phyloP scores from a whole-genome alignment of 2,113 vertebrate species.

The Perca schrenkii region DNA sequence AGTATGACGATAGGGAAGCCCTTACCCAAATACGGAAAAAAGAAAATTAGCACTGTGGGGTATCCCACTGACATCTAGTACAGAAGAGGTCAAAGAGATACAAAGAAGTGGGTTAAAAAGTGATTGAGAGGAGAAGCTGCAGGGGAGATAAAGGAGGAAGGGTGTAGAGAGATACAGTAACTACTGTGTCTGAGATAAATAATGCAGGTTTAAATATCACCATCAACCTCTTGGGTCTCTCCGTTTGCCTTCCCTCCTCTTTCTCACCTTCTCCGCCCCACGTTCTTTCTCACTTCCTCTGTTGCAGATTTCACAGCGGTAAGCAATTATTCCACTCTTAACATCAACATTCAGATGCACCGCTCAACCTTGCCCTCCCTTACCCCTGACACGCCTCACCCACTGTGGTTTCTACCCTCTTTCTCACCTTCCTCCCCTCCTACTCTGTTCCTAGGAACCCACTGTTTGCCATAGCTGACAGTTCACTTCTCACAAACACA shows the following conservation, averaged over 20 bases:
- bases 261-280: conserved; percentile 53
- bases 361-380: conserved; percentile 45
- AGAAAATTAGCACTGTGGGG: neutral
- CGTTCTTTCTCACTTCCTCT: conserved; percentile 25
- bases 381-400: conserved; percentile 41
- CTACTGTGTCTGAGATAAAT: conserved; percentile 33
- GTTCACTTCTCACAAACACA: neutral
- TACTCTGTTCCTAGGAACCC: conserved; percentile 15
- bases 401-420: conserved; percentile 26
- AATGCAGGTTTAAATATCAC: conserved; percentile 69
- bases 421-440: conserved; percentile 25
- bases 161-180: conserved; percentile 20
- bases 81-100: conserved; percentile 38
- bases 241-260: conserved; percentile 34
- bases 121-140: conserved; percentile 33
- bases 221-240: conserved; percentile 53
- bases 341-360: conserved; percentile 52
- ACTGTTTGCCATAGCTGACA: conserved; percentile 47
- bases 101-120: conserved; percentile 39
- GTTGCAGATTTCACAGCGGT: conserved; percentile 56
- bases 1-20: neutral
- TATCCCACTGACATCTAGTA: conserved; percentile 1
- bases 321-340: conserved; percentile 71
- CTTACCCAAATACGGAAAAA: neutral
- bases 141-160: conserved; percentile 24